phyloP scores from a whole-genome alignment of 1,140 invertebrate genomes.

The Bombus haemorrhoidalis region DNA sequence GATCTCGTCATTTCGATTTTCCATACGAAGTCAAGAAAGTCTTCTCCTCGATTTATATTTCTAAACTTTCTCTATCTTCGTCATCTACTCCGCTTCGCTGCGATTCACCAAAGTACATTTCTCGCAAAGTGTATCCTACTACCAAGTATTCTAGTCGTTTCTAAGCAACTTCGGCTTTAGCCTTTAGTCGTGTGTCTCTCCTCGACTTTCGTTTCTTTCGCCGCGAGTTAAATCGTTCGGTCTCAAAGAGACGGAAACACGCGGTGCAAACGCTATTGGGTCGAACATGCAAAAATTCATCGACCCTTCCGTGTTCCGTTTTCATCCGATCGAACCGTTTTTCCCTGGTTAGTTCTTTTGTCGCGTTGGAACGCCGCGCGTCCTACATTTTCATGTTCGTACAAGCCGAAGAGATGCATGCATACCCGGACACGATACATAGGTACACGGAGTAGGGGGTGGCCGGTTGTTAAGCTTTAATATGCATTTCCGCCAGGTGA shows the following conservation, averaged over 20 bases:
- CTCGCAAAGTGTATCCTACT: neutral
- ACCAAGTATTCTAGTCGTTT: no score
- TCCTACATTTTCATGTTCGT: slow-evolving; percentile 22
- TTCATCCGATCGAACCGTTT: slow-evolving; percentile 12
- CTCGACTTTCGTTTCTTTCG: neutral
- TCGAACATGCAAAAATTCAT: neutral
- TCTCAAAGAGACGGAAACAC: neutral
- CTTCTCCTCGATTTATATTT: neutral
- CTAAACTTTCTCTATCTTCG: neutral
- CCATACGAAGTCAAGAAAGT: neutral
- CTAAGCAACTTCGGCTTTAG: no score
- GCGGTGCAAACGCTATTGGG: neutral
- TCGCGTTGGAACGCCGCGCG: slow-evolving; percentile 4
- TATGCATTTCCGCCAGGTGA: slow-evolving; percentile 16
- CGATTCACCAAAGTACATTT: neutral
- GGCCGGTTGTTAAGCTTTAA: slow-evolving; percentile 7
- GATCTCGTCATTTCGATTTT: neutral
- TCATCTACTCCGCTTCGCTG: neutral
- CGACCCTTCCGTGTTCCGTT: neutral
- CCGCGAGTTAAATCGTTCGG: neutral
- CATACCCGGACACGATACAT: neutral
- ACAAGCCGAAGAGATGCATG: slow-evolving; percentile 8
- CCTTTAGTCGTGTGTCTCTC: no score
- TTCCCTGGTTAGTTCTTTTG: neutral
- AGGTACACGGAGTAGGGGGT: neutral